Percentiles rank a stretch among this genome's conserved stretches.
These are phyloP conservation scores for Whitmania pigra DNA, from an alignment of 1,140 invertebrate genomes.

Conservation along the genomic window DNA sequence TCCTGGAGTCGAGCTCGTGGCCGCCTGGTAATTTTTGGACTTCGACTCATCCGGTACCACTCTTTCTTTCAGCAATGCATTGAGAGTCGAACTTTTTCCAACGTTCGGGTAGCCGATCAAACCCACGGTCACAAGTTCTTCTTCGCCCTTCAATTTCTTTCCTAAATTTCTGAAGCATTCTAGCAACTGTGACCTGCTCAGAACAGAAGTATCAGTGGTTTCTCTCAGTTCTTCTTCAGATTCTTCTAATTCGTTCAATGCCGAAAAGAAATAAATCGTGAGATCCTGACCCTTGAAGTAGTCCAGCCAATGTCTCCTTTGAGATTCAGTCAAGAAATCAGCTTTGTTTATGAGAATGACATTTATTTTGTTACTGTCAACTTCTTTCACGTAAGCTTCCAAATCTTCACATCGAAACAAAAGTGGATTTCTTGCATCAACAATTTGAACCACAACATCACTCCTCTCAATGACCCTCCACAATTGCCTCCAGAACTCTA, in stretches of 20 bases:
- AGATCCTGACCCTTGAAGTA: slow-evolving; percentile 65
- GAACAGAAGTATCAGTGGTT: not conserved
- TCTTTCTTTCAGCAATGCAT: slow-evolving; percentile 78
- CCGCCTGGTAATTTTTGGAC: slow-evolving; percentile 81
- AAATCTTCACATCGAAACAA: slow-evolving; percentile 85
- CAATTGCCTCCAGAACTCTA: slow-evolving; percentile 95
- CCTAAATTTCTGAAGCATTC: not conserved
- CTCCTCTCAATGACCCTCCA: slow-evolving; percentile 93
- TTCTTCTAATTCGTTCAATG: slow-evolving; percentile 43
- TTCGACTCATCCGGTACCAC: slow-evolving; percentile 83
- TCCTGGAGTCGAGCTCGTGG: slow-evolving; percentile 77
- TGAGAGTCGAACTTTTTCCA: slow-evolving; percentile 97
- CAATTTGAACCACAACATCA: slow-evolving; percentile 85
- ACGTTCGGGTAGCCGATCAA: slow-evolving; percentile 89
- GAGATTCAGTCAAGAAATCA: slow-evolving; percentile 72
- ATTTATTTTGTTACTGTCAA: slow-evolving; percentile 61
- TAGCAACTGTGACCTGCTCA: not conserved
- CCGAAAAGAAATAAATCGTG: slow-evolving; percentile 72
- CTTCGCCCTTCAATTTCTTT: slow-evolving; percentile 1
- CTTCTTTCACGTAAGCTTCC: slow-evolving; percentile 80
- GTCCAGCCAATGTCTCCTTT: slow-evolving; percentile 69
- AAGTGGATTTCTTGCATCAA: slow-evolving; percentile 90
- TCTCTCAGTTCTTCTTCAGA: slow-evolving; percentile 18
- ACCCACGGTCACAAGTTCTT: not conserved
- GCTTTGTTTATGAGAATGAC: slow-evolving; percentile 88